Base-by-base conservation (phyloP, 2,888 invertebrate genomes). In the Oscheius onirici region DNA sequence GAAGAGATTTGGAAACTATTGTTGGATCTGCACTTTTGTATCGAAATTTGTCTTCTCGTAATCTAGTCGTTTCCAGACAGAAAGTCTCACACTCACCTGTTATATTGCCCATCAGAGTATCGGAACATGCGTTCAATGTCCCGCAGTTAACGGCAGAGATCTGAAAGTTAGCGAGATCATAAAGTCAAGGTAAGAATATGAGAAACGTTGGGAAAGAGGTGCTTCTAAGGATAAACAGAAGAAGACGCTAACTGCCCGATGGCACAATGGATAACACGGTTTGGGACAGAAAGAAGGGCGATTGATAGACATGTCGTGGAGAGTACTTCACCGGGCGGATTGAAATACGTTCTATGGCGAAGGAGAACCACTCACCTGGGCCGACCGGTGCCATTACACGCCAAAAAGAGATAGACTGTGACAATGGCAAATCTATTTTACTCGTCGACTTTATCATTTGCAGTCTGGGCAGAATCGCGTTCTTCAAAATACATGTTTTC, bases 251-350 rank as follows among this genome's bases (percentile, higher is more conserved):
- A n/a, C n/a, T 34, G 8, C 5, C 34, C 34, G 34, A 46, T 46
- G 46, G 46, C 46, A 46, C 46, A 46, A 46, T 17, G 20, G 46
- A 46, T 46, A 20, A 20, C 46, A 20, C 46, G 46, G 20, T 46
- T n/a, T 3, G 34, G 34, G 34, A 3, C 3, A 8, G 8, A 34
- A 34, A 34, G 34, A 34, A 34, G 34, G 34, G 34, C 34, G 34
- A 34, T 34, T 34, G 34, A 34, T 34, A 34, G 34, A 34, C 34
- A 34, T 34, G 34, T 34, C 34, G 34, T 34, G 41, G 43, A 40
- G 15, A 40, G 63, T 49, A 63, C 63, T 63, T 46, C 63, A 46
- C 63, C 22, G 63, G 63, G 46, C 63, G 63, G 63, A 63, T 63
- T 63, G 63, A 63, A 63, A 63, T 63, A 63, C 28, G 54, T 46